Conservation (phyloP, 64 coral and sea anemone genomes). For the Porites australiensis region DNA sequence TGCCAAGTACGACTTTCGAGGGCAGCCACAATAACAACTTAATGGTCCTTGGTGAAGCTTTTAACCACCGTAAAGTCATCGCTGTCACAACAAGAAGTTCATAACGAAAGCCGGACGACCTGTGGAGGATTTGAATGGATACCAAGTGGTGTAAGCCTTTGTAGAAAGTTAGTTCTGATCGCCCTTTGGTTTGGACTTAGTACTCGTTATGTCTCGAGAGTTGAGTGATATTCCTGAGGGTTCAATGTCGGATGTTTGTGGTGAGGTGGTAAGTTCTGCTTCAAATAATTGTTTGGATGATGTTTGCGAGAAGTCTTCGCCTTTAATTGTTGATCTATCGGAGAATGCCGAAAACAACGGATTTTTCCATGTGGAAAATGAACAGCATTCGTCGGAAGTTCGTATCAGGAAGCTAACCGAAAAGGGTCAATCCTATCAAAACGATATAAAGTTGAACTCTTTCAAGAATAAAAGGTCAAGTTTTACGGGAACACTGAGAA, state of each 20-base stretch:
- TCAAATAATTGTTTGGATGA: neutral
- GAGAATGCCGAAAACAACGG: neutral
- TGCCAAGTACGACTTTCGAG: neutral
- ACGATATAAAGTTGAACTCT: slow-evolving; percentile 22
- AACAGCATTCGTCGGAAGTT: neutral
- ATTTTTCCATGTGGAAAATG: neutral
- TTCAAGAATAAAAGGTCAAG: slow-evolving; percentile 37
- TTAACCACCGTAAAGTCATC: no score
- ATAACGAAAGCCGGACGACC: neutral
- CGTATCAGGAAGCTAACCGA: slow-evolving; percentile 28
- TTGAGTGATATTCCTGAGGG: neutral
- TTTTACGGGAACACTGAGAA: slow-evolving; percentile 30
- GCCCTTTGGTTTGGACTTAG: no score
- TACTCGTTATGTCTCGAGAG: neutral
- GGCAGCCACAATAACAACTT: slow-evolving; percentile 17
- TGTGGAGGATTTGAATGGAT: neutral
- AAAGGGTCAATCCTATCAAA: slow-evolving; percentile 28
- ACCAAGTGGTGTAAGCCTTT: neutral
- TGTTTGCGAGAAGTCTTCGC: neutral
- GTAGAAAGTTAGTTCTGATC: neutral
- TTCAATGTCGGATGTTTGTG: neutral
- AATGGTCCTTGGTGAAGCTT: no score
- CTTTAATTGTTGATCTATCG: slow-evolving; percentile 7
- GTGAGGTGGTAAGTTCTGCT: neutral
- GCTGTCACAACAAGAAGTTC: neutral